Base-by-base conservation (phyloP, 2,113 vertebrate species). In the Platichthys stellatus region DNA sequence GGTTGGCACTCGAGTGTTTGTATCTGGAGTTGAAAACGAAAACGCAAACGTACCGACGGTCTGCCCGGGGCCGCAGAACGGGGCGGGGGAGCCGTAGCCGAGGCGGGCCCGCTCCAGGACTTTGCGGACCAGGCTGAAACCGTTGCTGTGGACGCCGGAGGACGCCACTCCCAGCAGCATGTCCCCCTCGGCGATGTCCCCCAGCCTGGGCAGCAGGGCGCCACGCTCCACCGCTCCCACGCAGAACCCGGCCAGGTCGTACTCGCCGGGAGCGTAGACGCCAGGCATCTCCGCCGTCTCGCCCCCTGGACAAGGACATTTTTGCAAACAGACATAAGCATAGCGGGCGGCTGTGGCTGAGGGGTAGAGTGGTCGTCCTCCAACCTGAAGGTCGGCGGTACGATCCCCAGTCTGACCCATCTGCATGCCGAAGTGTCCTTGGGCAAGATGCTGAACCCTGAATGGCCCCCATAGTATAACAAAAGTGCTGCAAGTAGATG, bases 231-330 rank as follows among this genome's bases (percentile, higher is more conserved):
- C 94, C 0, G 97, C 98, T 0, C 98, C 97, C 0, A 99, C 96
- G 0, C 96, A 97, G 88, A 99, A 99, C 3, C 98, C 98, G 0
- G 96, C 98, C 45, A 99, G 91, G 87, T 99, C 98, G 2, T 99
- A 99, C 76, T 97, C 97, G 0, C 97, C 97, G 0, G 93, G 81
- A 4, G 89, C 86, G 35, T 99, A 99, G 84, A 97, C 94, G 2
- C 97, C 96, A 0, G 97, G 98, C 98, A 99, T 99, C 78, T 99
- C 98, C 13, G 98, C 97, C 0, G 97, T 99, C 80, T 99, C 98
- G 1, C 98, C 98, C 23, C 97, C 98, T 99, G 72, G 2, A 62
- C 6, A 14, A 0, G 9, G 26, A 72, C 51, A 51, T 51, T 54
- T 54, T 57, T 60, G 3, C 7, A 15, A 31, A 45, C 20, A 23